Percentiles rank a stretch among this genome's conserved stretches.
These are phyloP conservation scores for Dryobota labecula DNA, from an alignment of 2,888 invertebrate species.

Conservation along the genomic window DNA sequence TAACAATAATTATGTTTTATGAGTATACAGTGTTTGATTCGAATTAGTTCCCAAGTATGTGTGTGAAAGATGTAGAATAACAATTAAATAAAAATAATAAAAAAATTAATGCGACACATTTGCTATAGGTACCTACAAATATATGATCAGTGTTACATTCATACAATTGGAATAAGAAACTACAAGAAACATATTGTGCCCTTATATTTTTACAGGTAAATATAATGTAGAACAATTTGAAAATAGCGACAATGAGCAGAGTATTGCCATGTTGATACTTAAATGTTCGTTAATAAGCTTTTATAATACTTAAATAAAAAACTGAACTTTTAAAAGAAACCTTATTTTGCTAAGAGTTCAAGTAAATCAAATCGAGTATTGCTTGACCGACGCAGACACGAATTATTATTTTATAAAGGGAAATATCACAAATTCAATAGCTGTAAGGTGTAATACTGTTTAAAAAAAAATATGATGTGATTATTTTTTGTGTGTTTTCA, in stretches of 20 bases:
- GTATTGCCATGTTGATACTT: constrained; percentile 2
- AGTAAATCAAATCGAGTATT: constrained; percentile 9
- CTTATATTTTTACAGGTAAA: constrained; percentile 23
- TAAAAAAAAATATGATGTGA: neutral
- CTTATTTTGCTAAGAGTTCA: constrained; percentile 9
- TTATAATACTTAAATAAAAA: constrained; percentile 3
- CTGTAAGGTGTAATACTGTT: constrained; percentile 12
- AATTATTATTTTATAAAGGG: constrained; percentile 1
- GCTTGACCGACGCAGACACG: constrained; percentile 1
- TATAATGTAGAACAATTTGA: constrained; percentile 26
- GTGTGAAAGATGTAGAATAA: constrained; percentile 25
- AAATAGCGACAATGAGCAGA: neutral
- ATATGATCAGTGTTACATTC: constrained; percentile 17
- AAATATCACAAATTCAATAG: constrained; percentile 30
- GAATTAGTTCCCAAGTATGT: constrained; percentile 39
- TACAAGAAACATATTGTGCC: constrained; percentile 6
- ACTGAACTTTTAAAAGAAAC: constrained; percentile 1
- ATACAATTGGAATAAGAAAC: constrained; percentile 20
- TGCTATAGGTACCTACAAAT: constrained; percentile 3
- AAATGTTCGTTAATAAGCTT: constrained; percentile 10
- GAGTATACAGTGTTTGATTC: constrained; percentile 42
- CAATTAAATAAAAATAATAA: neutral
- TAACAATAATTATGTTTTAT: constrained; percentile 61
- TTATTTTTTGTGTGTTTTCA: constrained; percentile 12
- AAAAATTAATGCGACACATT: constrained; percentile 4